Base-by-base conservation (phyloP, 2,797 vertebrate genomes). In the Loris lydekkerianus region DNA sequence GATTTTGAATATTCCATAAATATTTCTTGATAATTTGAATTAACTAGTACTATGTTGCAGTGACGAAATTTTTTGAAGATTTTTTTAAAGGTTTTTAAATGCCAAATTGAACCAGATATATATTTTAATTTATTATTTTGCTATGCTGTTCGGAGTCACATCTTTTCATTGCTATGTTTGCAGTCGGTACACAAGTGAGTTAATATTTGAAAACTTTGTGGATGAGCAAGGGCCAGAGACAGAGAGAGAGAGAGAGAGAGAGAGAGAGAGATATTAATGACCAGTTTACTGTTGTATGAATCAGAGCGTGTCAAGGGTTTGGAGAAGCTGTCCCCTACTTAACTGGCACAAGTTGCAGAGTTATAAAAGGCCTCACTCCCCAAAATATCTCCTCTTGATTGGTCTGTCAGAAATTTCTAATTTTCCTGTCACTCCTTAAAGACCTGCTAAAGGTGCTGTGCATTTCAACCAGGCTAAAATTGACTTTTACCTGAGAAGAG, bases 401-500 rank as follows among this genome's bases (percentile, higher is more conserved):
- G 67, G 76, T 82, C 56, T 96, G 56, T 94, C 76, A 96, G 63
- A 90, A 85, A 87, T 93, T 82, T 92, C 93, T 82, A 87, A 77
- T 92, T 87, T 97, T 88, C n/a, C 82, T 94, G 84, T 96, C 81
- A 95, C 31, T 92, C 37, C 69, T 91, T 87, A 92, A 96, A 95
- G 90, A 92, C n/a, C n/a, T 93, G 73, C n/a, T 58, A 56, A 89
- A 89, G 20, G 70, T 89, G 13, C 65, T 87, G 0, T 80, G 84
- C 46, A 96, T 95, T 94, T 92, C 94, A 95, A 89, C 65, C 56
- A 94, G 90, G 7, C 58, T 90, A 84, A 96, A 94, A 96, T 27
- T 93, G 63, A 82, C 93, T 96, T 85, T 97, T n/a, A 63, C 61
- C 83, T 77, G 46, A 89, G 75, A 89, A 94, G 29, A 89, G 61